Evolutionary conservation across 2,888 invertebrate species (phyloP).

Genomic region (Hirudinaria manillensis): DNA sequence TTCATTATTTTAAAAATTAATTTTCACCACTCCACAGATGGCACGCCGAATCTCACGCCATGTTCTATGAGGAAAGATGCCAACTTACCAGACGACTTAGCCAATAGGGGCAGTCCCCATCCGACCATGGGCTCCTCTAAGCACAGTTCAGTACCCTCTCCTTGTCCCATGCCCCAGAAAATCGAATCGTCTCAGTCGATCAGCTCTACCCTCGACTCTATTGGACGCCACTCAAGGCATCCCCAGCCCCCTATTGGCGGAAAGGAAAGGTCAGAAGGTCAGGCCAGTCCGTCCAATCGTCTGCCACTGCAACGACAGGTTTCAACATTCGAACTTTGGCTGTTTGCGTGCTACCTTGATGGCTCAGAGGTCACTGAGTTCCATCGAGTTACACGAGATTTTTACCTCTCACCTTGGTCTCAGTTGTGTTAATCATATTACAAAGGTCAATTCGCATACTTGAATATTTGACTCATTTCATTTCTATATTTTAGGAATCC

Average conservation of each 20-base stretch:
- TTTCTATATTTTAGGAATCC: too few species aligned
- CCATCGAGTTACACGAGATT: too few species aligned
- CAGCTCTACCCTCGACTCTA: not conserved
- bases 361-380: too few species aligned
- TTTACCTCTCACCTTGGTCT: too few species aligned
- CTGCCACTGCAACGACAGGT: not conserved
- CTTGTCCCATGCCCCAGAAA: constrained; percentile 9
- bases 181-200: constrained; percentile 3
- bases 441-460: too few species aligned
- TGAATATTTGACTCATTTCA: too few species aligned
- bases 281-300: not conserved
- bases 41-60: constrained; percentile 23
- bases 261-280: not conserved
- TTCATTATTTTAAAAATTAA: not conserved
- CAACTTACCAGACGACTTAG: not conserved
- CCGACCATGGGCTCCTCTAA: not conserved
- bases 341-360: too few species aligned
- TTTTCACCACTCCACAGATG: constrained; percentile 4
- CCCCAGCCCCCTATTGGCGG: not conserved
- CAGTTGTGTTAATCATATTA: too few species aligned
- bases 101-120: not conserved
- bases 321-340: not conserved
- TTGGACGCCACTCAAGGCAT: not conserved
- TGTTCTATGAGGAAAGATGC: constrained; percentile 23
- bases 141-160: not conserved